phyloP scores from a whole-genome alignment of 2,888 invertebrate species.

The Harpalus rufipes region DNA sequence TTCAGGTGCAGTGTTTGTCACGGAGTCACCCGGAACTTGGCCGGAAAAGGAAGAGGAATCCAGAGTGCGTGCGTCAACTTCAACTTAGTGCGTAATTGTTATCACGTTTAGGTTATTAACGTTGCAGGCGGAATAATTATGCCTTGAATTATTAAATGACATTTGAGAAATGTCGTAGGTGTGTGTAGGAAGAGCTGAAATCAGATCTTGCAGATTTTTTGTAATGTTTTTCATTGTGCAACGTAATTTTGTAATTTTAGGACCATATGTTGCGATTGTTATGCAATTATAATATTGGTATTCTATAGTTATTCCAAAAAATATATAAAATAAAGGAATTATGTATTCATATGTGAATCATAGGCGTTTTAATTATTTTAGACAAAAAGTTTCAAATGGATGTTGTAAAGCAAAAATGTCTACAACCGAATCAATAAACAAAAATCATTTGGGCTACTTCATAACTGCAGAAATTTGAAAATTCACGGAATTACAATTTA shows the following conservation, averaged over 20 bases:
- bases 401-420: too few species aligned
- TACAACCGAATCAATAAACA: too few species aligned
- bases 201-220: constrained; percentile 50
- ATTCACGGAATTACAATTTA: too few species aligned
- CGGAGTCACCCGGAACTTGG: constrained; percentile 46
- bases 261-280: constrained; percentile 17
- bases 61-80: constrained; percentile 7
- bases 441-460: too few species aligned
- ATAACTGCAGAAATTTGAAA: too few species aligned
- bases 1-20: constrained; percentile 33
- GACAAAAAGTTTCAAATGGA: too few species aligned
- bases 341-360: too few species aligned
- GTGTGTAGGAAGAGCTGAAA: constrained; percentile 43
- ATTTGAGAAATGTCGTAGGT: constrained; percentile 50
- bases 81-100: constrained; percentile 2
- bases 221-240: constrained; percentile 33
- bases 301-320: neutral
- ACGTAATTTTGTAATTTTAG: constrained; percentile 35
- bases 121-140: constrained; percentile 47
- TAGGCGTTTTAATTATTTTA: too few species aligned
- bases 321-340: too few species aligned
- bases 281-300: neutral
- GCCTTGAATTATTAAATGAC: constrained; percentile 38
- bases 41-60: constrained; percentile 53
- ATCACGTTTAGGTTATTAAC: constrained; percentile 32